Conservation (phyloP, 2,113 vertebrate species). For the Corythornis vintsioides region DNA sequence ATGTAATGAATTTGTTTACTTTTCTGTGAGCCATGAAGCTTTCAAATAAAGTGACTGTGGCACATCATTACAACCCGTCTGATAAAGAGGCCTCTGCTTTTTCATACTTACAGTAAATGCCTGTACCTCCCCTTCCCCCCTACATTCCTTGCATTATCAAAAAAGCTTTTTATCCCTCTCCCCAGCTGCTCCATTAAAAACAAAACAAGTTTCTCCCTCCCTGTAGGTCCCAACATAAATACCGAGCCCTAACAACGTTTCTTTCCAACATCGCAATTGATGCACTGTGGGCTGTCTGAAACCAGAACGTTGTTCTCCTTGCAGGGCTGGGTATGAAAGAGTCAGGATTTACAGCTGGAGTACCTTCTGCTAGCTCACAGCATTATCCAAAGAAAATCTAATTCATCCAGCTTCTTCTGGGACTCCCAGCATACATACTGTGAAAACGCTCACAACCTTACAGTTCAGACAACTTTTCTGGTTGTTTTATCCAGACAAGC, state of each 20-base stretch:
- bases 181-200: not conserved
- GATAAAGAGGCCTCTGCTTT: conserved; percentile 57
- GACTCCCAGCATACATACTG: not conserved
- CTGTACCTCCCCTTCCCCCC: not conserved
- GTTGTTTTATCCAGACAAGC: not conserved
- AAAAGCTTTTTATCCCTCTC: conserved; percentile 57
- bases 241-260: not conserved
- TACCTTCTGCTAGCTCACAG: not conserved
- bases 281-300: not conserved
- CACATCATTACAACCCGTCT: conserved; percentile 47
- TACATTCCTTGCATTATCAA: conserved; percentile 43
- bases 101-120: conserved; percentile 30
- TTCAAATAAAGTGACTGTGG: conserved; percentile 64
- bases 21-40: conserved; percentile 52
- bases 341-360: not conserved
- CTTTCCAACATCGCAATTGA: not conserved
- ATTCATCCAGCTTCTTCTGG: not conserved
- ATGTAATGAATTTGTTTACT: conserved; percentile 70
- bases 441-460: not conserved
- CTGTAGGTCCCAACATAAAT: not conserved
- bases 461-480: not conserved
- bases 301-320: not conserved
- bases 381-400: not conserved
- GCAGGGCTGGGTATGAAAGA: not conserved
- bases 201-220: conserved; percentile 15